phyloP scores from a whole-genome alignment of 2,888 invertebrate species.

The Himalopsyche tibetana region DNA sequence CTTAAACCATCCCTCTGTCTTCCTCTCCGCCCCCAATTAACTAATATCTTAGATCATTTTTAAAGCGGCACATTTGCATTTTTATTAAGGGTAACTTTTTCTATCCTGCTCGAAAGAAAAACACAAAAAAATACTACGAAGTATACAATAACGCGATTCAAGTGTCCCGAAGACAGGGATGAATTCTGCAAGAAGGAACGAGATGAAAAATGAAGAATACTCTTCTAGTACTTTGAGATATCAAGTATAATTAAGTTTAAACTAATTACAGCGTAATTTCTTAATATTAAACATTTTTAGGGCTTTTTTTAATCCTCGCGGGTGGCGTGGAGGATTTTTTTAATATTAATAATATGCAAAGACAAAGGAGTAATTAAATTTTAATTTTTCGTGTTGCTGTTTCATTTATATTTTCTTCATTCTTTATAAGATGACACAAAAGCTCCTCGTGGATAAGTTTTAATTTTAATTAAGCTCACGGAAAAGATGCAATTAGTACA shows the following conservation, averaged over 20 bases:
- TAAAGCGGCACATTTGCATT: constrained; percentile 66
- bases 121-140: constrained; percentile 58
- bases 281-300: constrained; percentile 65
- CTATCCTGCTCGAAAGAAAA: constrained; percentile 56
- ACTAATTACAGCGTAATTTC: constrained; percentile 66
- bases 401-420: constrained; percentile 59
- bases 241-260: constrained; percentile 64
- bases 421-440: constrained; percentile 55
- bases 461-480: constrained; percentile 63
- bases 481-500: constrained; percentile 62
- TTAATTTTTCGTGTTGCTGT: constrained; percentile 66
- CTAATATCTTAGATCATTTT: constrained; percentile 66
- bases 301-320: constrained; percentile 59
- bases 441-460: constrained; percentile 54
- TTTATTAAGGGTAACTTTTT: constrained; percentile 66
- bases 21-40: constrained; percentile 64
- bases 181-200: constrained; percentile 39
- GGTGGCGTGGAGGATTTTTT: constrained; percentile 57
- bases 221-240: constrained; percentile 59
- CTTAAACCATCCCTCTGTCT: neutral
- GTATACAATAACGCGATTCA: constrained; percentile 63
- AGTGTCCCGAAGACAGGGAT: constrained; percentile 57
- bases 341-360: constrained; percentile 65
- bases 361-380: constrained; percentile 66
- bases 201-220: constrained; percentile 52